Base-by-base conservation (phyloP, 2,113 vertebrate genomes). In the Gopherus evgoodei region DNA sequence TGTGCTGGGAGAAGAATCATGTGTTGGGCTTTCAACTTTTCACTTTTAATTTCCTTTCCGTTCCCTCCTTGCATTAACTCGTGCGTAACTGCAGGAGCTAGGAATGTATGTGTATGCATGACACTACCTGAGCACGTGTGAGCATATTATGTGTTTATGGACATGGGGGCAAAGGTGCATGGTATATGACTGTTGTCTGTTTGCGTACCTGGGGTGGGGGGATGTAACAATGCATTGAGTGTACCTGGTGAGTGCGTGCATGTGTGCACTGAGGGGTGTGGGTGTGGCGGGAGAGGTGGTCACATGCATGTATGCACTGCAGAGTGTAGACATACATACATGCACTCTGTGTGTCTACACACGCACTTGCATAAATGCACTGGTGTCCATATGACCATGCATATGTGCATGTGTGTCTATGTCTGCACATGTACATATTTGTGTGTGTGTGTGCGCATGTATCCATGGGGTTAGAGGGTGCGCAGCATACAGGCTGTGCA, bases 1-100 rank as follows among this genome's bases (percentile, higher is more conserved):
- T 97, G 97, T 86, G 95, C 94, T 83, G 92, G 96, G 97, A 84
- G 94, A 94, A 97, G 93, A 97, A 95, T 90, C 95, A 90, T 95
- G 94, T 84, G 6, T 94, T 94, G 72, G 95, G 96, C 65, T 96
- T 97, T 96, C 95, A 80, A 78, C 90, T 90, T 96, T 89, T 62
- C 65, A 9, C 78, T 94, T 97, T 93, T 95, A 75, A 96, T 97
- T 97, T 97, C 92, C 92, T 96, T 87, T 90, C 69, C 21, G 79
- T 54, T 80, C 50, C 76, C 93, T 54, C 95, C 82, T 95, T 56
- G 49, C 89, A 57, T 97, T 97, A 96, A 97, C 97, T 94, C 92
- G 29, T 96, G 35, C 76, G 35, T 52, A 38, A 25, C 83, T 19
- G 38, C 83, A 35, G 38, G 7, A 10, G 35, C 93, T 86, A 90